Percentiles rank a stretch among this genome's conserved stretches.
Conservation (phyloP, 2,888 invertebrate species). For the Luffia ferchaultella region DNA sequence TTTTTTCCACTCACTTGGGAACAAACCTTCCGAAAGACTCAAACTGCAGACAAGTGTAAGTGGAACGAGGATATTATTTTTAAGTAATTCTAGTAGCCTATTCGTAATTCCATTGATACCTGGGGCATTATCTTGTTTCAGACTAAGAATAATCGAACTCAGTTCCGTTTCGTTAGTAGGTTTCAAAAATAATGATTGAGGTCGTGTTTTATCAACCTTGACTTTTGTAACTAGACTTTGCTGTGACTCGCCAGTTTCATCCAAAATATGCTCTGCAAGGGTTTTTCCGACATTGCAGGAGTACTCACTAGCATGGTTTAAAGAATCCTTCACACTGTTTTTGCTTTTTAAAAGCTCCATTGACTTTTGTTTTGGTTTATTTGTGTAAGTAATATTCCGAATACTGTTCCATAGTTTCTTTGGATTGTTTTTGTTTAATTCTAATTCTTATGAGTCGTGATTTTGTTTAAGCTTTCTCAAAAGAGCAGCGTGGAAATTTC, state of each 20-base stretch:
- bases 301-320: slow-evolving; percentile 10
- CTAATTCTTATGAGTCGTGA: neutral
- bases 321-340: neutral
- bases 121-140: neutral
- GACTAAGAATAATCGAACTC: neutral
- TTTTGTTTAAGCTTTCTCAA: neutral
- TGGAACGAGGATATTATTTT: neutral
- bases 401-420: slow-evolving; percentile 1
- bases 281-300: slow-evolving; percentile 10
- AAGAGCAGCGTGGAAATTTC: slow-evolving; percentile 1
- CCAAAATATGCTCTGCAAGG: slow-evolving; percentile 8
- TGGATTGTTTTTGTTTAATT: neutral
- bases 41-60: slow-evolving; percentile 2
- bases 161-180: neutral
- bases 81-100: neutral
- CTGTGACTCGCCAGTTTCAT: slow-evolving; percentile 1
- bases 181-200: neutral
- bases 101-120: neutral
- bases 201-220: neutral
- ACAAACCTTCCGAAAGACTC: slow-evolving; percentile 1
- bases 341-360: neutral
- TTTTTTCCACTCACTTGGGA: slow-evolving; percentile 4
- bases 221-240: slow-evolving; percentile 3
- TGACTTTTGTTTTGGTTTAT: neutral
- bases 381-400: neutral